Percentiles rank a stretch among this genome's conserved stretches.
Evolutionary conservation across 92 coral and sea anemone species (phyloP).

Genomic region (Ricordea florida): DNA sequence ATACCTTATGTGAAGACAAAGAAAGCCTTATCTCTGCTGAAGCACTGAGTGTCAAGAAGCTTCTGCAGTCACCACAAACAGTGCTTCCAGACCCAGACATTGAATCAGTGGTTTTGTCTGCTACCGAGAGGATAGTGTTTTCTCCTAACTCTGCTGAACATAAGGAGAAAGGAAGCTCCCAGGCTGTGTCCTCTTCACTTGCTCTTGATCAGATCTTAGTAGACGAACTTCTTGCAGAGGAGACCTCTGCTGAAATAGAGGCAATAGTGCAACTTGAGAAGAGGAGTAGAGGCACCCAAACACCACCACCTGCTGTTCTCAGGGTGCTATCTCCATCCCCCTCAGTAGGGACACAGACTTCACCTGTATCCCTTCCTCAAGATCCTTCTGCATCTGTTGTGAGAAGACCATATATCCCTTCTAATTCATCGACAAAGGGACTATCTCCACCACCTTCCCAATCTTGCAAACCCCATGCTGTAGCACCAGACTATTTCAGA

Average conservation of each 20-base stretch:
- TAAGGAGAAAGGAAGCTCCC: too few species aligned
- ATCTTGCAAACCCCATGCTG: neutral
- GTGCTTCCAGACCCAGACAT: conserved; percentile 48
- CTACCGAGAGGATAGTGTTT: conserved; percentile 25
- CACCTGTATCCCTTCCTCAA: conserved; percentile 6
- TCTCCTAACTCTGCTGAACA: neutral
- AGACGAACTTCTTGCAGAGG: neutral
- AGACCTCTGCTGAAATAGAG: neutral
- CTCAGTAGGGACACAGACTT: conserved; percentile 39
- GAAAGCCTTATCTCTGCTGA: conserved; percentile 69
- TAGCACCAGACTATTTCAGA: neutral
- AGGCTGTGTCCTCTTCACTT: neutral
- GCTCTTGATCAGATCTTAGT: neutral
- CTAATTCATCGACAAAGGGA: neutral
- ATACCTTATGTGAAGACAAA: conserved; percentile 53
- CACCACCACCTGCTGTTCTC: conserved; percentile 26
- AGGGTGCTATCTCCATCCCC: conserved; percentile 25
- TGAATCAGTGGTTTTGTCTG: conserved; percentile 41
- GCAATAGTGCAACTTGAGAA: neutral
- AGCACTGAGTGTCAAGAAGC: conserved; percentile 67
- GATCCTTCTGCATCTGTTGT: conserved; percentile 15
- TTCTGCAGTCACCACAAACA: conserved; percentile 40
- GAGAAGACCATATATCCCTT: neutral
- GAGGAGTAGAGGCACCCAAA: conserved; percentile 28
- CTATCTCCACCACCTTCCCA: neutral